Evolutionary conservation across 1,140 invertebrate genomes (phyloP).

Genomic region (Heliconius himera): DNA sequence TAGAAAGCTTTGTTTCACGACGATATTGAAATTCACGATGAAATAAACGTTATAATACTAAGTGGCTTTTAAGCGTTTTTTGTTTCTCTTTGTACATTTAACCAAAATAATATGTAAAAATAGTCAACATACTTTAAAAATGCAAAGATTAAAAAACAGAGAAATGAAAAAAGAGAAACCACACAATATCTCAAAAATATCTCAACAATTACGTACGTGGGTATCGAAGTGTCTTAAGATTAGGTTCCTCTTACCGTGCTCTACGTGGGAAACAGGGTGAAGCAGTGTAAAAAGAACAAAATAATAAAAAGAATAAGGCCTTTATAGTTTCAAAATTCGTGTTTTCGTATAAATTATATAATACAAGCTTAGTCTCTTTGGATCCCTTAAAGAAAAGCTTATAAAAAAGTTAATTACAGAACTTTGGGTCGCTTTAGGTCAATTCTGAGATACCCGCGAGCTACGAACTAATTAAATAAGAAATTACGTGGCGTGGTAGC

Average conservation of each 20-base stretch:
- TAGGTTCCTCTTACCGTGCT: too few relatives aligned
- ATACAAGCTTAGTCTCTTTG: neutral
- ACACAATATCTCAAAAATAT: too few relatives aligned
- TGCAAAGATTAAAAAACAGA: too few relatives aligned
- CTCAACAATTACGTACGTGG: too few relatives aligned
- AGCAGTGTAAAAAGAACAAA: neutral
- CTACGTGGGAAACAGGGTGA: too few relatives aligned
- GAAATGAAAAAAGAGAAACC: too few relatives aligned
- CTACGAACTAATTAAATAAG: constrained; percentile 8
- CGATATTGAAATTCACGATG: neutral
- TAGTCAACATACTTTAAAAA: too few relatives aligned
- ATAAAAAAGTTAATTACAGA: constrained; percentile 10
- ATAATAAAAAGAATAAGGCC: neutral
- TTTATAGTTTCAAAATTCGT: neutral
- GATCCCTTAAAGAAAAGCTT: neutral
- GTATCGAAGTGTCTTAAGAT: too few relatives aligned
- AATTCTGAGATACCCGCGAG: neutral
- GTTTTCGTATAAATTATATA: too few relatives aligned
- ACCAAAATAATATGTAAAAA: too few relatives aligned
- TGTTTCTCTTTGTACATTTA: too few relatives aligned
- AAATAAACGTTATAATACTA: neutral
- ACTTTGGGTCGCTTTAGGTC: constrained; percentile 4
- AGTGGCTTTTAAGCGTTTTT: neutral
- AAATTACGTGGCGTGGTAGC: neutral
- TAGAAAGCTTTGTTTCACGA: neutral